phyloP scores from a whole-genome alignment of 2,888 invertebrate species.

The Griposia aprilina region DNA sequence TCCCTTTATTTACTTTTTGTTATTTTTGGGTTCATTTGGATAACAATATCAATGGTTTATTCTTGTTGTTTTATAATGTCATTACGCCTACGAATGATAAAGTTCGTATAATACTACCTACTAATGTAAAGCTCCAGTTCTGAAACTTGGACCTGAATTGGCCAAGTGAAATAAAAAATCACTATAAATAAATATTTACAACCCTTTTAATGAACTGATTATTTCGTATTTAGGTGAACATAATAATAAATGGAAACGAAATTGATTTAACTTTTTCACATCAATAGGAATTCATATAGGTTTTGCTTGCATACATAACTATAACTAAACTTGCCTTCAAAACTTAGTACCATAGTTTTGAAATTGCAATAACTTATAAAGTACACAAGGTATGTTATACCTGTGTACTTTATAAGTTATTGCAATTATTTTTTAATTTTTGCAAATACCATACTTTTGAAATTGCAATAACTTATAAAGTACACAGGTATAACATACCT shows the following conservation, averaged over 20 bases:
- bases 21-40: constrained; percentile 28
- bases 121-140: not conserved
- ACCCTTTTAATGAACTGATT: not conserved
- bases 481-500: too few relatives aligned
- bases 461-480: too few relatives aligned
- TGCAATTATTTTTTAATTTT: too few relatives aligned
- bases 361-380: too few relatives aligned
- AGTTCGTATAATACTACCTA: not conserved
- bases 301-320: not conserved
- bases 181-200: not conserved
- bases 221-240: not conserved
- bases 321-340: not conserved
- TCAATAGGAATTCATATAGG: not conserved
- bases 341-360: too few relatives aligned
- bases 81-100: not conserved
- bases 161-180: not conserved
- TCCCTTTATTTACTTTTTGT: constrained; percentile 38
- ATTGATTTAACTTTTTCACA: too few relatives aligned
- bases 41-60: not conserved
- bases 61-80: not conserved
- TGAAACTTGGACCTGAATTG: too few relatives aligned
- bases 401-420: too few relatives aligned
- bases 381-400: too few relatives aligned
- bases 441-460: too few relatives aligned
- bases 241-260: not conserved